phyloP scores from a whole-genome alignment of 2,888 invertebrate genomes.

The Agriopis leucophaearia region DNA sequence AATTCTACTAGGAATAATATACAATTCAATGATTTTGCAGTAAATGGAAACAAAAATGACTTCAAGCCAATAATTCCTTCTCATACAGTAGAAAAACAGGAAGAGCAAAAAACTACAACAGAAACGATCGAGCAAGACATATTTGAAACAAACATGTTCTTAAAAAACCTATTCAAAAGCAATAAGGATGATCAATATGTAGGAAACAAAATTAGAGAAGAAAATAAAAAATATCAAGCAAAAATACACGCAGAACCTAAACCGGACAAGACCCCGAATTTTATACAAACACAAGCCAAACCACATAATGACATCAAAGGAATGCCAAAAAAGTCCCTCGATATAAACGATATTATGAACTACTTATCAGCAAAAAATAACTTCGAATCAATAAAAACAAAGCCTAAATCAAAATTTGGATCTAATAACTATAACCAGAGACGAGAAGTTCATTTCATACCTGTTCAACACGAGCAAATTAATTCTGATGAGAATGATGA shows the following conservation, averaged over 20 bases:
- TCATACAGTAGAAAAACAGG: constrained; percentile 44
- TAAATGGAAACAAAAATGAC: constrained; percentile 53
- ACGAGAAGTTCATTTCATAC: constrained; percentile 58
- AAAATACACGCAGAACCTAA: constrained; percentile 56
- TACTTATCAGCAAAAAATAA: constrained; percentile 72
- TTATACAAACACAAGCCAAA: constrained; percentile 60
- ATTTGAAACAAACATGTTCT: constrained; percentile 72
- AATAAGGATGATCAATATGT: constrained; percentile 50
- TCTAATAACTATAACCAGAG: constrained; percentile 55
- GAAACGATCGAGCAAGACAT: constrained; percentile 59
- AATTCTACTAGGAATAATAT: constrained; percentile 43
- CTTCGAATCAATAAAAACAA: constrained; percentile 75
- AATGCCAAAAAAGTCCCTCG: constrained; percentile 64
- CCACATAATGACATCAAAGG: constrained; percentile 62
- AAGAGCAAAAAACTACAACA: constrained; percentile 51
- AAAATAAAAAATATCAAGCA: constrained; percentile 46
- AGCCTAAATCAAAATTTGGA: constrained; percentile 59
- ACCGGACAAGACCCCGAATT: constrained; percentile 64
- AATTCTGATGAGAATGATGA: constrained; percentile 45
- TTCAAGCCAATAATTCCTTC: constrained; percentile 58
- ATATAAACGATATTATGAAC: constrained; percentile 71
- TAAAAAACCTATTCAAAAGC: constrained; percentile 67
- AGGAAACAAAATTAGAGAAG: constrained; percentile 47
- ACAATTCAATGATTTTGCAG: constrained; percentile 58
- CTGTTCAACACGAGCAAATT: constrained; percentile 52